Conservation (phyloP, 2,888 invertebrate genomes). For the Habrosyne pyritoides region DNA sequence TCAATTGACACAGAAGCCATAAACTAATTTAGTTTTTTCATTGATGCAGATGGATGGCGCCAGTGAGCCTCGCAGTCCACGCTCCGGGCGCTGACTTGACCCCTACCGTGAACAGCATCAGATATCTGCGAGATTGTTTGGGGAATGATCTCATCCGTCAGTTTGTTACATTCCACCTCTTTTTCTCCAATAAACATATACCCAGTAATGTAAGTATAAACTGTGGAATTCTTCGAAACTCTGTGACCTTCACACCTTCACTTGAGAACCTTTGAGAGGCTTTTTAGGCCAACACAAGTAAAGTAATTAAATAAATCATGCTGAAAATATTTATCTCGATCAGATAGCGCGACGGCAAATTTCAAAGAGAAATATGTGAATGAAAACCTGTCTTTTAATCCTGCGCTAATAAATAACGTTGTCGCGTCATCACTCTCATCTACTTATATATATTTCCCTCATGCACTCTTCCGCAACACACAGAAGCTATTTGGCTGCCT, state of each 20-base stretch:
- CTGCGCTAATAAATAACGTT: neutral
- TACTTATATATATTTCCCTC: neutral
- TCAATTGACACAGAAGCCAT: no score
- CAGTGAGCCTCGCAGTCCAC: slow-evolving; percentile 93
- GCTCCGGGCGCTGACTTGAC: slow-evolving; percentile 93
- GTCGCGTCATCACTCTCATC: neutral
- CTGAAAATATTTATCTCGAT: neutral
- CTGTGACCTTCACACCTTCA: no score
- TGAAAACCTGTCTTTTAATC: neutral
- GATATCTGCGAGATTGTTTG: slow-evolving; percentile 90
- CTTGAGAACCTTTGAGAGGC: no score
- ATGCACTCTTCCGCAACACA: neutral
- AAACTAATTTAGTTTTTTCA: slow-evolving; percentile 4
- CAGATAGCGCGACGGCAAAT: neutral
- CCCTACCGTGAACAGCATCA: slow-evolving; percentile 90
- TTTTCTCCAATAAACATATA: slow-evolving; percentile 93
- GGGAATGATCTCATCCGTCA: slow-evolving; percentile 88
- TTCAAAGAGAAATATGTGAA: neutral
- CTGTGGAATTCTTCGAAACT: no score
- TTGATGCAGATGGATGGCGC: slow-evolving; percentile 89
- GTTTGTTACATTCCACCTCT: slow-evolving; percentile 94
- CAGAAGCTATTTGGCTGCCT: slow-evolving; percentile 5
- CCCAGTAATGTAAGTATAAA: slow-evolving; percentile 80
- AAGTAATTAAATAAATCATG: no score
- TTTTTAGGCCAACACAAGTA: no score